phyloP scores from a whole-genome alignment of 2,888 invertebrate genomes.

The Panzeria rudis region DNA sequence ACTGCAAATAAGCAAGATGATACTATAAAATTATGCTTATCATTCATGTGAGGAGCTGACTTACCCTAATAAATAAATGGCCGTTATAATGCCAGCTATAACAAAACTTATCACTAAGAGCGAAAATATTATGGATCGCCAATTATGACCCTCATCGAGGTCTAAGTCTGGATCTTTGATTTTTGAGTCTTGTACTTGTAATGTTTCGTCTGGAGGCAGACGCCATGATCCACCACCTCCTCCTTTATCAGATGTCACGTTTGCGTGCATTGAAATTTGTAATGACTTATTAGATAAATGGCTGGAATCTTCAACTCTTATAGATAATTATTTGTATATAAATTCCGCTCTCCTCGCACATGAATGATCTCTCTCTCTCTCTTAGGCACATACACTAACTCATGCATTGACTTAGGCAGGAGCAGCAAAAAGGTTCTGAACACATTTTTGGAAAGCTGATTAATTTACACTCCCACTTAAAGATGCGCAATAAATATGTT shows the following conservation, averaged over 20 bases:
- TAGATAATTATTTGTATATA: constrained; percentile 1
- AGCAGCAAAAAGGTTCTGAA: not conserved
- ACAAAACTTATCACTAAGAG: constrained; percentile 94
- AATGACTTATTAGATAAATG: constrained; percentile 61
- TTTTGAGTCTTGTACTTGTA: constrained; percentile 95
- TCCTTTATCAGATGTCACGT: constrained; percentile 93
- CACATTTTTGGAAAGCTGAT: constrained; percentile 3
- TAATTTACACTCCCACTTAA: not conserved
- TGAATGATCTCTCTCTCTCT: not conserved
- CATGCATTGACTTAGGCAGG: not conserved
- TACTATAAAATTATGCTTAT: not conserved
- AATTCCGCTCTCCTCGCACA: not conserved
- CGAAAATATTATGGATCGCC: constrained; percentile 94
- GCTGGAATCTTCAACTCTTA: constrained; percentile 64
- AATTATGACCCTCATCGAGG: constrained; percentile 93
- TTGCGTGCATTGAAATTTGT: constrained; percentile 90
- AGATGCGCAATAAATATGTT: not conserved
- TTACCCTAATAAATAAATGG: constrained; percentile 93
- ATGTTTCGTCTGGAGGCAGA: constrained; percentile 95
- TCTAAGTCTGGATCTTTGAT: constrained; percentile 92
- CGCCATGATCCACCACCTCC: constrained; percentile 91
- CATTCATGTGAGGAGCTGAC: constrained; percentile 73
- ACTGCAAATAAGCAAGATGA: constrained; percentile 81
- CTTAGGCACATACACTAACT: not conserved
- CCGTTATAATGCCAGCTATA: constrained; percentile 94